Evolutionary conservation across 2,797 vertebrate genomes (phyloP).

Genomic region (Euthynnus affinis): DNA sequence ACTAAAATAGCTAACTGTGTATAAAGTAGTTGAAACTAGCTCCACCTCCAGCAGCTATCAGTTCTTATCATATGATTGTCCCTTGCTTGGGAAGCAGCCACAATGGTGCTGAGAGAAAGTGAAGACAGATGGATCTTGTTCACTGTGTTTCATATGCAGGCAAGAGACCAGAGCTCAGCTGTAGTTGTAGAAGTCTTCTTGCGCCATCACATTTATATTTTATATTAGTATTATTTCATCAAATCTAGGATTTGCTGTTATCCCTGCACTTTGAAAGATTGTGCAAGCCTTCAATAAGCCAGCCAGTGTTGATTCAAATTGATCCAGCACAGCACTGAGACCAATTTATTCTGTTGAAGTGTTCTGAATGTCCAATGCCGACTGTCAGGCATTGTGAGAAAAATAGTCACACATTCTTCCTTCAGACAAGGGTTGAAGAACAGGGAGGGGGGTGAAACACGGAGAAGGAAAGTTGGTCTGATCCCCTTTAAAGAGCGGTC

Average conservation of each 20-base stretch:
- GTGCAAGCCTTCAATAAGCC: neutral
- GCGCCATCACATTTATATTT: neutral
- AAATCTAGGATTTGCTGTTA: conserved; percentile 19
- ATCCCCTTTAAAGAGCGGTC: neutral
- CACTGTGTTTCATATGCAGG: neutral
- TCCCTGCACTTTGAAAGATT: conserved; percentile 28
- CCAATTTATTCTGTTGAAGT: conserved; percentile 41
- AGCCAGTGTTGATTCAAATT: conserved; percentile 19
- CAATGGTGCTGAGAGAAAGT: neutral
- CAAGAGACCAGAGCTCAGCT: neutral
- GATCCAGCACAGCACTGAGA: conserved; percentile 39
- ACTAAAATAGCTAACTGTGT: too few species aligned
- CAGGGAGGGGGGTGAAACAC: neutral
- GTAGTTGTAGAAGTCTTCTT: neutral
- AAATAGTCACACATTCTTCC: neutral
- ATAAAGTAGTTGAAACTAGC: too few species aligned
- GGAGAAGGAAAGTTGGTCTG: neutral
- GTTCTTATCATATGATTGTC: neutral
- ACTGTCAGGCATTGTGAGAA: neutral
- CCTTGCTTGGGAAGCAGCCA: neutral
- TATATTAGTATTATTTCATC: conserved; percentile 8
- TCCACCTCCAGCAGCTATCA: too few species aligned
- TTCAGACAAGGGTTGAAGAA: neutral
- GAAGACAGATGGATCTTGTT: neutral
- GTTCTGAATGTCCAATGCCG: conserved; percentile 23